Conservation (phyloP, 1,140 invertebrate species). For the Lordiphosa clarofinis region DNA sequence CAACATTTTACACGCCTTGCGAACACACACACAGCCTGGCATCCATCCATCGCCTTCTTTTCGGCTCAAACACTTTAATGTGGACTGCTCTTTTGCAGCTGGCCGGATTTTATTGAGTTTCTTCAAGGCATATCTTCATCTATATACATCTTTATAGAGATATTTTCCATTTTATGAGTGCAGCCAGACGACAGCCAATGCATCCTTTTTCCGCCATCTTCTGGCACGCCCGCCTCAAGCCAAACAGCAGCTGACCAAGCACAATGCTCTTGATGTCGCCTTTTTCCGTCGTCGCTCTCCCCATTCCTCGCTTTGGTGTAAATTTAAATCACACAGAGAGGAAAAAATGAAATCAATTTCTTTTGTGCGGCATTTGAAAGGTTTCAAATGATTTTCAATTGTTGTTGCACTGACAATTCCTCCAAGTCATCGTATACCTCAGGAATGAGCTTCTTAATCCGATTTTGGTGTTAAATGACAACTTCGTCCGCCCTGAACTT, state of each 20-base stretch:
- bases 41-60: not conserved
- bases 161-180: too few relatives aligned
- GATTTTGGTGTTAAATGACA: conserved; percentile 69
- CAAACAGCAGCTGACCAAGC: conserved; percentile 2
- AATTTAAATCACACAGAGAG: conserved; percentile 45
- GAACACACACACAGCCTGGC: conserved; percentile 1
- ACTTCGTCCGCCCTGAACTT: conserved; percentile 42
- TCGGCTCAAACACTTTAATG: too few relatives aligned
- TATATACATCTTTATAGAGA: too few relatives aligned
- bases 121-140: too few relatives aligned
- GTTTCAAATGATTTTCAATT: conserved; percentile 75
- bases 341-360: conserved; percentile 63
- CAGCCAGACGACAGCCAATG: too few relatives aligned
- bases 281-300: not conserved
- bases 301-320: conserved; percentile 19
- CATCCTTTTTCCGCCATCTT: too few relatives aligned
- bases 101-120: too few relatives aligned
- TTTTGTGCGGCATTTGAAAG: conserved; percentile 72
- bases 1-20: conserved; percentile 17
- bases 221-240: too few relatives aligned
- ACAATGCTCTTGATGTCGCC: conserved; percentile 3
- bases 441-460: conserved; percentile 64
- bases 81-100: too few relatives aligned
- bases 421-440: conserved; percentile 32
- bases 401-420: conserved; percentile 62